Base-by-base conservation (phyloP, 1,140 invertebrate genomes). In the Scaptomyza pallida region DNA sequence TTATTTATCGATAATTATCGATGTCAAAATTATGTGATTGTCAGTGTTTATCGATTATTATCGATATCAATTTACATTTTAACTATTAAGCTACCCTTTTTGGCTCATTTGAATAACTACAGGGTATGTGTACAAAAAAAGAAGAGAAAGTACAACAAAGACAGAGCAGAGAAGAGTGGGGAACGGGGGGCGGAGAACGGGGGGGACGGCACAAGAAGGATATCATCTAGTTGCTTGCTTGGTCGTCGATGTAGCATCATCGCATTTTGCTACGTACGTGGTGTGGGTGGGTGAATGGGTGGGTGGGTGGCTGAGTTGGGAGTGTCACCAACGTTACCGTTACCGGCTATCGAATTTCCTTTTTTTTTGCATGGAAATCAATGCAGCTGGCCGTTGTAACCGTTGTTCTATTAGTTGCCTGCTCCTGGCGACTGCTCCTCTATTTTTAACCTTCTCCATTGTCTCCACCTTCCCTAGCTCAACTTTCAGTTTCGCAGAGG, bases 331-430 rank as follows among this genome's bases (percentile, higher is more conserved):
- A 19, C 33, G 50, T 70, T 63, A 64, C 26, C 33, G 43, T 64
- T 63, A 44, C 60, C 33, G 67, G 60, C 60, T 70, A 70, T 70
- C 67, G 60, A 70, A 56, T 70, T 70, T 70, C 67, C 51, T 40
- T 16, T 30, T 63, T 40, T 16, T 30, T 63, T 19, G 44, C 35
- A 56, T 50, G 23, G 51, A 48, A 70, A 70, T 70, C 67, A 64
- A 56, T 70, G 60, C 67, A 64, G 67, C 51, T 50, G 43, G 16
- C 21, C 43, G 12, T 37, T 12, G 33, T 35, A 19, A 19, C 16
- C 40, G 30, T 5, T 17, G 15, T n/a, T n/a, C n/a, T 51, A n/a
- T 10, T 10, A 54, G 12, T 8, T 9, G 5, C n/a, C 13, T 41
- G 19, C 19, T 23, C 12, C 50, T 52, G 10, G 33, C 16, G 26